Base-by-base conservation (phyloP, 2,888 invertebrate genomes). In the Galerucella nymphaeae region DNA sequence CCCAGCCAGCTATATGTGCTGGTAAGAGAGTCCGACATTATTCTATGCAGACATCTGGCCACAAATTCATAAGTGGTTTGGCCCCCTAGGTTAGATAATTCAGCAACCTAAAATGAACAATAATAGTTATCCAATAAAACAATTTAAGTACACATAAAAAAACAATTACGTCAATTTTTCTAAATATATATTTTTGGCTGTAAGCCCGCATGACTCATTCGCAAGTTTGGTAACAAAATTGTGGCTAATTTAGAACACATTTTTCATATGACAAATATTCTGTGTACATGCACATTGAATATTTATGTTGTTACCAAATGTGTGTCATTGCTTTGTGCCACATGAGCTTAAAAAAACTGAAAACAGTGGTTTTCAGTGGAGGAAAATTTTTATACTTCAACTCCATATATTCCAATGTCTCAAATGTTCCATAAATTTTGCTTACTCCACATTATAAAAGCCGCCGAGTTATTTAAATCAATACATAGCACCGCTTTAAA, bases 371-470 rank as follows among this genome's bases (percentile, higher is more conserved):
- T 45, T 6, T 45, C 45, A 45, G 45, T 45, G 50, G 50, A 50
- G 50, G 50, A 50, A 50, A 8, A 50, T 50, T 50, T n/a, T 50
- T 50, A 50, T 50, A n/a, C 50, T 50, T 50, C 0, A 50, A 50
- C n/a, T 50, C 50, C 50, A 50, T 50, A n/a, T n/a, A 50, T 50
- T 50, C 50, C 14, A 50, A 50, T n/a, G 50, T 50, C 50, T 50
- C 16, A 50, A n/a, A 8, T 50, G n/a, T 50, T n/a, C 50, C 50
- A 50, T 50, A 16, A 5, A 50, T 50, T 50, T 16, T 14, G 50
- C 45, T 11, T 45, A 45, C 45, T 45, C 14, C 2, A 45, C 14
- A 50, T 50, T 50, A 50, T 50, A n/a, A 50, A 50, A 50, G n/a
- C 14, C n/a, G 4, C 16, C 11, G 50, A 50, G 50, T 16, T 6